Evolutionary conservation across 2,113 vertebrate genomes (phyloP).

Genomic region (Platichthys flesus): DNA sequence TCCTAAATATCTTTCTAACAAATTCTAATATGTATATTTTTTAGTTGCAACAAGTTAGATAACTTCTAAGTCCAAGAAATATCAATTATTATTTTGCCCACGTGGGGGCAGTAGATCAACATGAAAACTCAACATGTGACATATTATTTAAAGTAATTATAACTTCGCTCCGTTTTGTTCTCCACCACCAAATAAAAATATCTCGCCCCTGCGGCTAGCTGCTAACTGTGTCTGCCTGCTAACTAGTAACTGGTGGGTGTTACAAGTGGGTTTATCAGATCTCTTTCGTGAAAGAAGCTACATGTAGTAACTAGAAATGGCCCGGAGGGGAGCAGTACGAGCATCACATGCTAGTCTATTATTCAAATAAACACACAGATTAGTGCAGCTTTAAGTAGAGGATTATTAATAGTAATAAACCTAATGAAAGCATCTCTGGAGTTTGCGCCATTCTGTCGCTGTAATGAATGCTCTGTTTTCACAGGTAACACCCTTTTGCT

Average conservation of each 20-base stretch:
- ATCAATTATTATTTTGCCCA: no score
- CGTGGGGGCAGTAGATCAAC: no score
- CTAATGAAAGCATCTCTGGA: background rate
- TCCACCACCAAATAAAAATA: background rate
- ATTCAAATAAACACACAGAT: background rate
- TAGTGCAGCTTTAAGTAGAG: background rate
- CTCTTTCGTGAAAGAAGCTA: background rate
- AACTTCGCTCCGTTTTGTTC: background rate
- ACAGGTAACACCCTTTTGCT: background rate
- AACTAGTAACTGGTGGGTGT: no score
- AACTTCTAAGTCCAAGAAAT: no score
- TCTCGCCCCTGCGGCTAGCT: no score
- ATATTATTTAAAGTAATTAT: no score
- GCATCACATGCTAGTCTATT: background rate
- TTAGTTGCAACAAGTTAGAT: no score
- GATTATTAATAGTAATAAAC: background rate
- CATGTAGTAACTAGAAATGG: background rate
- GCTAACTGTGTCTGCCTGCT: background rate
- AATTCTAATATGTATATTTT: no score
- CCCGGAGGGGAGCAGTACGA: background rate
- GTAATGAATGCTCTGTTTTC: conserved; percentile 9
- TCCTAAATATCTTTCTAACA: no score
- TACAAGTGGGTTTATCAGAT: background rate
- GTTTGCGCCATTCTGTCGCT: background rate
- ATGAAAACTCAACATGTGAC: no score